Percentiles rank a stretch among this genome's conserved stretches.
These are phyloP conservation scores for Encarsia formosa DNA, from an alignment of 2,888 invertebrate genomes.

Conservation along the genomic window DNA sequence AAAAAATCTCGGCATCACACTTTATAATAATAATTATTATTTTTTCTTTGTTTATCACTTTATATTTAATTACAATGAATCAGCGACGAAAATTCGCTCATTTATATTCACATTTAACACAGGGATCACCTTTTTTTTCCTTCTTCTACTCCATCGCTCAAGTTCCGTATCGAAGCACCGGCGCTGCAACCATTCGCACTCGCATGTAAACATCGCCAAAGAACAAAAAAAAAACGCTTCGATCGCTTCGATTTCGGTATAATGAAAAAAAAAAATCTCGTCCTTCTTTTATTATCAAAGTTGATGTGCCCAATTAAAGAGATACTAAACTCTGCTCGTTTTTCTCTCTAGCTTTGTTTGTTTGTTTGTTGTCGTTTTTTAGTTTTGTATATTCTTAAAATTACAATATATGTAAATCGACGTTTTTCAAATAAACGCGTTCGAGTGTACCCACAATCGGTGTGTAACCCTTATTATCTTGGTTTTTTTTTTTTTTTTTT, in stretches of 20 bases:
- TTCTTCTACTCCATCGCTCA: no score
- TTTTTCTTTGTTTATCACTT: no score
- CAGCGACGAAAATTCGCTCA: no score
- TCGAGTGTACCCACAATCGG: not conserved
- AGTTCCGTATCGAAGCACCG: no score
- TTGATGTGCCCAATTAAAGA: conserved; percentile 15
- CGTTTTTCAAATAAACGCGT: not conserved
- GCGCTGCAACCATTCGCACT: no score
- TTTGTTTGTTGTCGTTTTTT: conserved; percentile 2
- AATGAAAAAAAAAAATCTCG: conserved; percentile 5
- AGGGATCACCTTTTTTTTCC: no score
- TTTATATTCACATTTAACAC: no score
- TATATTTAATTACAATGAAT: no score
- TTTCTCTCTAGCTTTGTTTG: not conserved
- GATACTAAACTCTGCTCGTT: not conserved
- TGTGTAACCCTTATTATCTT: not conserved
- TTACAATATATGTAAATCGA: not conserved
- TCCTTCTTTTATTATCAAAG: conserved; percentile 19
- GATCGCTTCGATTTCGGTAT: no score
- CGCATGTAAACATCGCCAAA: no score
- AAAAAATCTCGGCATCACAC: conserved; percentile 4
- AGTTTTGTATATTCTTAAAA: conserved; percentile 3
- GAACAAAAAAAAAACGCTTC: no score
- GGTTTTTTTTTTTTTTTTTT: not conserved
- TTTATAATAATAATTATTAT: no score